These are phyloP conservation scores for Oryctes rhinoceros DNA, from an alignment of 1,140 invertebrate genomes.

Conservation along the genomic window DNA sequence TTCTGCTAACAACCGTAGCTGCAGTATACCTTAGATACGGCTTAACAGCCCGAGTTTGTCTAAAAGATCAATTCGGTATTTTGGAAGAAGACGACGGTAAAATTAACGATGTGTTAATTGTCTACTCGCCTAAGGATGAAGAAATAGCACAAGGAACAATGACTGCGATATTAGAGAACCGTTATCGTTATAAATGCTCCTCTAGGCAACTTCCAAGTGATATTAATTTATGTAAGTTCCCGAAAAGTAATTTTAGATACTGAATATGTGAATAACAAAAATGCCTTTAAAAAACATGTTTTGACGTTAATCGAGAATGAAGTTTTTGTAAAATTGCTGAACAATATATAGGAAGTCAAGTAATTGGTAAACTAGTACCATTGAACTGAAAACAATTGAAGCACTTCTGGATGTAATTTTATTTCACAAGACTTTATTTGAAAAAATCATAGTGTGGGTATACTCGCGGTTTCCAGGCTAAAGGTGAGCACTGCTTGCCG, in stretches of 20 bases:
- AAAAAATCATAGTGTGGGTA: no score
- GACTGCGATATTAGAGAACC: conserved; percentile 55
- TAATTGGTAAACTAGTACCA: no score
- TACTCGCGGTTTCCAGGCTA: no score
- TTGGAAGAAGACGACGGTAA: conserved; percentile 58
- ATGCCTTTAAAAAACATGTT: background rate
- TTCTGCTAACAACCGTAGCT: conserved; percentile 48
- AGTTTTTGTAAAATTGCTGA: background rate
- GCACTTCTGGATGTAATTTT: no score
- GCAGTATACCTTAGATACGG: conserved; percentile 55
- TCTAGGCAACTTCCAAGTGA: conserved; percentile 51
- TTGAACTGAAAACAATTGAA: no score
- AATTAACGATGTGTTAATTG: conserved; percentile 55
- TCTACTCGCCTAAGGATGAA: conserved; percentile 55
- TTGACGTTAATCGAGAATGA: no score
- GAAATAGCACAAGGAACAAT: conserved; percentile 55
- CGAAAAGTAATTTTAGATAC: no score
- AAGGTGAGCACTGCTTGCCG: no score
- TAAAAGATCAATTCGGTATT: conserved; percentile 56
- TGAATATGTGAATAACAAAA: conserved; percentile 11
- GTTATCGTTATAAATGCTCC: conserved; percentile 55
- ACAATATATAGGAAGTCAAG: no score
- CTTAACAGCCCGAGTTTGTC: conserved; percentile 50
- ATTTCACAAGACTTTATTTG: no score
- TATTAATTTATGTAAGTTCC: conserved; percentile 54